A percentile compares a stretch with the other conserved stretches of the same genome.
Conservation (phyloP, 2,113 vertebrate species). For the Sciurus niger region DNA sequence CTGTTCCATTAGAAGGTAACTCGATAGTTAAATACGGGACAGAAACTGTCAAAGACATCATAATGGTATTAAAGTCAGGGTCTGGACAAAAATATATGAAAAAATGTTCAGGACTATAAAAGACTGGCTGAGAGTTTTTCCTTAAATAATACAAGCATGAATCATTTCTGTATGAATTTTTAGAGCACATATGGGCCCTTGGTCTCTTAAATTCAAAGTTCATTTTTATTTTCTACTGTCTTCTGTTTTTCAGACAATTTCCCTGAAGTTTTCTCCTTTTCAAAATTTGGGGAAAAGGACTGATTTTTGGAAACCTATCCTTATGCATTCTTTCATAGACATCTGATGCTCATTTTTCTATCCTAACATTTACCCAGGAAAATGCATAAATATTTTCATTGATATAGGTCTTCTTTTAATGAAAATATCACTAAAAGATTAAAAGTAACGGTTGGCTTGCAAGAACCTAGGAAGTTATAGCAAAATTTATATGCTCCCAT, state of each 20-base stretch:
- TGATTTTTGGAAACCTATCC: constrained; percentile 55
- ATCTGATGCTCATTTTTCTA: constrained; percentile 66
- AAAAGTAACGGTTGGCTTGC: constrained; percentile 27
- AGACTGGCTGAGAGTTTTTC: background rate
- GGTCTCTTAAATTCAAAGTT: constrained; percentile 11
- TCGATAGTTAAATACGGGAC: background rate
- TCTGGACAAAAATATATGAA: background rate
- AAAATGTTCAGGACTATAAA: background rate
- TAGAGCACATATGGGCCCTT: background rate
- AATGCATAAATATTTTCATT: constrained; percentile 67
- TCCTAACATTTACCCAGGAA: constrained; percentile 66
- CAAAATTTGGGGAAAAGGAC: constrained; percentile 15
- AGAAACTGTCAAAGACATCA: constrained; percentile 3
- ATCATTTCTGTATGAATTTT: constrained; percentile 31
- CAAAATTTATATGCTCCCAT: constrained; percentile 52
- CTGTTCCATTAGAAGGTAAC: constrained; percentile 5
- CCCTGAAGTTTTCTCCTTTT: constrained; percentile 58
- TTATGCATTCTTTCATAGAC: constrained; percentile 49
- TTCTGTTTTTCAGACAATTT: constrained; percentile 2
- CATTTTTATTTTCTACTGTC: background rate
- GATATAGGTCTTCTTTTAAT: constrained; percentile 37
- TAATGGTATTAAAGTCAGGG: background rate
- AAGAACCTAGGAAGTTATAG: background rate
- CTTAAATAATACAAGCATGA: background rate
- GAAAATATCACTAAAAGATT: constrained; percentile 62